A percentile compares a stretch with the other conserved stretches of the same genome.
Conservation (phyloP, 2,797 vertebrate genomes). For the Pangasius djambal region DNA sequence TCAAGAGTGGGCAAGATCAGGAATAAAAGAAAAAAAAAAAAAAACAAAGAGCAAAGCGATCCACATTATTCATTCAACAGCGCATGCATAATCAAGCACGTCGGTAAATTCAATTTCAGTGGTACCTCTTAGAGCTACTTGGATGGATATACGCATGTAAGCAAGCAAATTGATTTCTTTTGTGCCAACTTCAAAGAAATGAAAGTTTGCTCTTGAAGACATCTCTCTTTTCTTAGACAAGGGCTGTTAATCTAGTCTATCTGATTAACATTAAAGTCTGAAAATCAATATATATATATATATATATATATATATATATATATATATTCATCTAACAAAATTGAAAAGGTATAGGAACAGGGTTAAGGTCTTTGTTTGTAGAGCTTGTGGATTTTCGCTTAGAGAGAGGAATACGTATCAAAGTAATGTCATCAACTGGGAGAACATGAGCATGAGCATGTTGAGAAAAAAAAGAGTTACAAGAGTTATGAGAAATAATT, state of each 20-base stretch:
- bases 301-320: conserved; percentile 5
- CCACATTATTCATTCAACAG: conserved; percentile 69
- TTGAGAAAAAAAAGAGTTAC: neutral
- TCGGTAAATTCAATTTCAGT: conserved; percentile 62
- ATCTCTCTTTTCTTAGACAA: conserved; percentile 56
- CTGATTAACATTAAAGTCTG: conserved; percentile 66
- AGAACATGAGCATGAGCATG: conserved; percentile 63
- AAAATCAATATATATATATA: conserved; percentile 56
- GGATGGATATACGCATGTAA: conserved; percentile 49
- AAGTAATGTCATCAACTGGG: conserved; percentile 63
- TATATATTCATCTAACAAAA: conserved; percentile 59
- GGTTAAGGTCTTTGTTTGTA: conserved; percentile 66
- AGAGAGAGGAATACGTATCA: conserved; percentile 64
- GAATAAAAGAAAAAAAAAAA: conserved; percentile 33
- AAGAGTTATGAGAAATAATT: neutral
- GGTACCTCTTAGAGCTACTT: conserved; percentile 62
- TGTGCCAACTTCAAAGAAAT: conserved; percentile 57
- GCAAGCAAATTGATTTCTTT: conserved; percentile 63
- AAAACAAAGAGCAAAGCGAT: conserved; percentile 67
- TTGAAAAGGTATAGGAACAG: conserved; percentile 63
- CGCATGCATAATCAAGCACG: conserved; percentile 69
- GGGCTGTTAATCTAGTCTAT: conserved; percentile 70
- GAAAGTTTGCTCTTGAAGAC: conserved; percentile 57
- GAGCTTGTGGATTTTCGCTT: conserved; percentile 63
- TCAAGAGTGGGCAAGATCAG: conserved; percentile 69